These are phyloP conservation scores for Cebus imitator DNA, from an alignment of 2,113 vertebrate species.

Conservation along the genomic window DNA sequence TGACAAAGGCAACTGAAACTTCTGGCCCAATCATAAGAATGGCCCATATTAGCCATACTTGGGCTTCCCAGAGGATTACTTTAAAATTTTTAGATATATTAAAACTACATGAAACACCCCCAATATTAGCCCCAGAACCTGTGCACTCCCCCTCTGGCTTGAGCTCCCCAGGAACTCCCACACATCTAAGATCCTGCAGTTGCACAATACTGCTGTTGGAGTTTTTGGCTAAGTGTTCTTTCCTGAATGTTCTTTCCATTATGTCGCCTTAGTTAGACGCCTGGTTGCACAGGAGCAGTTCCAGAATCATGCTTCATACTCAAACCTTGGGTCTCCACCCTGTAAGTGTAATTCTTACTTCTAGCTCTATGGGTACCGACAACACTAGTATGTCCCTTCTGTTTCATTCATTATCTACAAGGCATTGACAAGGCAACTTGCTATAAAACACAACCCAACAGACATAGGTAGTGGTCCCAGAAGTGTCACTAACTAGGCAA, in stretches of 20 bases:
- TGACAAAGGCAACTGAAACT: background rate
- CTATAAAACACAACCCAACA: background rate
- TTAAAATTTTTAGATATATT: background rate
- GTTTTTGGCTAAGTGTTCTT: background rate
- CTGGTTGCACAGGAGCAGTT: background rate
- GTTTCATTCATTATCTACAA: background rate
- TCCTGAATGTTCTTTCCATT: background rate
- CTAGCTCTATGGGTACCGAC: background rate
- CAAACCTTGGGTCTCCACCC: background rate
- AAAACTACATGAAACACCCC: background rate
- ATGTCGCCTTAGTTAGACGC: background rate
- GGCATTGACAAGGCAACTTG: background rate
- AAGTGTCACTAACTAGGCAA: background rate
- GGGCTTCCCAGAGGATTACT: background rate
- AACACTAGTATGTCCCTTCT: background rate
- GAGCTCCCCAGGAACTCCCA: background rate
- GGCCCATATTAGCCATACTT: background rate
- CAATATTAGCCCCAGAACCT: background rate
- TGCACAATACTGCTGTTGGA: background rate
- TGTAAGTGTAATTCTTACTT: background rate
- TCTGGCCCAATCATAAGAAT: background rate
- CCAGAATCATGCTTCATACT: background rate
- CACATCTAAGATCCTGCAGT: background rate
- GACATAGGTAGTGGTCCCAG: background rate
- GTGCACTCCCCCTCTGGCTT: background rate